A percentile compares a stretch with the other conserved stretches of the same genome.
Conservation (phyloP, 2,888 invertebrate species). For the Chorisops tibialis region DNA sequence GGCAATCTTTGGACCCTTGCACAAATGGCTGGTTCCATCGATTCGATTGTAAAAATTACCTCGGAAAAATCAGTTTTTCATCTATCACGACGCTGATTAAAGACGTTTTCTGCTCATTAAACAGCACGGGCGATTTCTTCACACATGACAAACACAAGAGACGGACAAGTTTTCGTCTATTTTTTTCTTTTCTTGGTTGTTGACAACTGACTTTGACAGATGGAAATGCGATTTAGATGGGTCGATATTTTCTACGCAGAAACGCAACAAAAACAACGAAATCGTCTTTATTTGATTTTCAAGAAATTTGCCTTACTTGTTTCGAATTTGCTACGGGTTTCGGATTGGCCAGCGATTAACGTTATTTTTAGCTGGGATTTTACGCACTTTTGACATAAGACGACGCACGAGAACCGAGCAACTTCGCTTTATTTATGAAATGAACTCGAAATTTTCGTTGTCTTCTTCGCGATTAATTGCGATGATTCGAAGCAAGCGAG, state of each 20-base stretch:
- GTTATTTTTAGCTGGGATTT: slow-evolving; percentile 18
- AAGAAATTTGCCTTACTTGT: slow-evolving; percentile 11
- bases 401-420: slow-evolving; percentile 9
- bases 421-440: slow-evolving; percentile 17
- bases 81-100: too few relatives aligned
- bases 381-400: slow-evolving; percentile 12
- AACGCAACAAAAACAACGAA: neutral
- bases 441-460: neutral
- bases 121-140: neutral
- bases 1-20: too few relatives aligned
- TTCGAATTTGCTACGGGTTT: neutral
- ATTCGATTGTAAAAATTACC: too few relatives aligned
- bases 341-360: neutral
- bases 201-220: slow-evolving; percentile 19
- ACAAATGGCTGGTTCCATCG: too few relatives aligned
- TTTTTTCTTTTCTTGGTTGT: slow-evolving; percentile 8
- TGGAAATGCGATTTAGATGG: slow-evolving; percentile 2
- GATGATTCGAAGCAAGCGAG: neutral
- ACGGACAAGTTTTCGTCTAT: slow-evolving; percentile 1
- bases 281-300: neutral
- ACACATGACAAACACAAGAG: slow-evolving; percentile 9
- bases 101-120: too few relatives aligned
- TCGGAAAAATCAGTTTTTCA: too few relatives aligned
- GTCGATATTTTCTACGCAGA: slow-evolving; percentile 19
- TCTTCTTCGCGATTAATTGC: slow-evolving; percentile 4